A percentile compares a stretch with the other conserved stretches of the same genome.
phyloP scores from a whole-genome alignment of 1,140 invertebrate species.

The Brachionus plicatilis region DNA sequence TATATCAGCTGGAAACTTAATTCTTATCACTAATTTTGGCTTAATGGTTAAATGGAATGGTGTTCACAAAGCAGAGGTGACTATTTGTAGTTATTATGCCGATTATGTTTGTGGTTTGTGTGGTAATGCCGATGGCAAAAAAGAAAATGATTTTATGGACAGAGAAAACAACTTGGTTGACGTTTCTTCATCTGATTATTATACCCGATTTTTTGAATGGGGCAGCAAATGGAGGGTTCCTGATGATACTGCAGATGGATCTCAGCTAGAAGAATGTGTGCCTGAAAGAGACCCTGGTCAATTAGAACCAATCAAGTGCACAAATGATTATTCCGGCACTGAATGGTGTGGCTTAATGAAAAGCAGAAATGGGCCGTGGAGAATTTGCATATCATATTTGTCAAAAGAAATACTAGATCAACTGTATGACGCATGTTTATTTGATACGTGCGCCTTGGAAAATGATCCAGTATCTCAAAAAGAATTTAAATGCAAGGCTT shows the following conservation, averaged over 20 bases:
- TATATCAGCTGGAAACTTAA: not conserved
- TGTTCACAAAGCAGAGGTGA: not conserved
- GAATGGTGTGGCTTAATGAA: slow-evolving; percentile 23
- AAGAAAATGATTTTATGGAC: slow-evolving; percentile 23
- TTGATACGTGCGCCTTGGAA: slow-evolving; percentile 24
- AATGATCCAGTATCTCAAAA: not conserved
- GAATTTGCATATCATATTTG: not conserved
- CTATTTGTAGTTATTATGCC: not conserved
- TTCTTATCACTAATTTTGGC: slow-evolving; percentile 10
- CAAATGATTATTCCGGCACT: not conserved
- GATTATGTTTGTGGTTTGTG: slow-evolving; percentile 32
- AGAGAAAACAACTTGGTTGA: not conserved
- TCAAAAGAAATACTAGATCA: not conserved
- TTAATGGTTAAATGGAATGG: slow-evolving; percentile 35
- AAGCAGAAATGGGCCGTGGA: not conserved
- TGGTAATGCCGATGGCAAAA: slow-evolving; percentile 33
- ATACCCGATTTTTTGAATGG: not conserved
- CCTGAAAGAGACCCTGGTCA: not conserved
- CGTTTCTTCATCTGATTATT: not conserved
- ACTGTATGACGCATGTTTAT: not conserved
- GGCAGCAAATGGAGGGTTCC: slow-evolving; percentile 16
- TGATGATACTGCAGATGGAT: slow-evolving; percentile 15
- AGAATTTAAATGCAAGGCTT: not conserved
- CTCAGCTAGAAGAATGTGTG: not conserved
- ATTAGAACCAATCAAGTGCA: not conserved